Evolutionary conservation across 2,888 invertebrate genomes (phyloP), one percentile per base, ranked within the genome.

Genomic region (Caradrina kadenii): DNA sequence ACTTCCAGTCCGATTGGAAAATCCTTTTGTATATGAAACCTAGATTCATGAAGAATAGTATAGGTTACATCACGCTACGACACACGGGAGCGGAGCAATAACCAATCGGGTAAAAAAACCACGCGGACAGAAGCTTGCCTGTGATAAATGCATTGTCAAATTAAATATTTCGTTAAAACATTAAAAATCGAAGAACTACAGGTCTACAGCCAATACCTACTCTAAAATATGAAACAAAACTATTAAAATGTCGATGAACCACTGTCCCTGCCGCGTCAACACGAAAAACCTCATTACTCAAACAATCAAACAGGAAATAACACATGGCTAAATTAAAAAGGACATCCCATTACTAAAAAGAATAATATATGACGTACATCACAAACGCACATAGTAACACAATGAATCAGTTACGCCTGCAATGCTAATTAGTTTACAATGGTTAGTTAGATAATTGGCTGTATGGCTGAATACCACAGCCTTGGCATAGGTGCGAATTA

Each of bases 231-330:
- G 22, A 35, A 45, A 64, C 35, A 52, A 60, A 53, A 55, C 63
- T 59, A 80, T 78, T 75, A 72, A 72, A 76, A 82, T 69, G 83
- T 82, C 81, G 73, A 82, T 74, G 82, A 82, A 79, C 83, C 53
- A 75, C 31, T 22, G 67, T 74, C 61, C 68, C 31, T 48, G 39
- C 48, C 19, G 71, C 65, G 50, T 68, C 77, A 77, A 76, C 75
- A 75, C 78, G 67, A 71, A 81, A 81, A 81, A 81, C 79, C 78
- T 74, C 81, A 81, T 82, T 73, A 80, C 62, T 68, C 59, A 59
- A 81, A 87, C 86, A 88, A 89, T 89, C 84, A 74, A 81, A 88
- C 92, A 90, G 92, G 92, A 92, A 89, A 86, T 84, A 82, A 82
- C 84, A 82, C 84, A 83, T 81, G 78, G 79, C 83, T 83, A 86